These are phyloP conservation scores for Electrophaes corylata DNA, from an alignment of 2,888 invertebrate species.

Conservation along the genomic window DNA sequence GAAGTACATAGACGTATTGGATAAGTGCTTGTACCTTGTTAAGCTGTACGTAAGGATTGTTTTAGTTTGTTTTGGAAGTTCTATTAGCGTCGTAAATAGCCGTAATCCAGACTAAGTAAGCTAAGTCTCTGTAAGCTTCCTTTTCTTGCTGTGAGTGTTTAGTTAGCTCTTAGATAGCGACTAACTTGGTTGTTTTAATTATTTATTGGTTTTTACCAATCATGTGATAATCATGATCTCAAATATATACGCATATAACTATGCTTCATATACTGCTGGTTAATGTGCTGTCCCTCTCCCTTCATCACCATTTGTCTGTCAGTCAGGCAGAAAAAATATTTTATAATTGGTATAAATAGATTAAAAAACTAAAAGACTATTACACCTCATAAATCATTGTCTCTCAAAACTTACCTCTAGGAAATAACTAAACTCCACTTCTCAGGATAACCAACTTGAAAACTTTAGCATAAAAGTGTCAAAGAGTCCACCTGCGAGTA, in stretches of 20 bases:
- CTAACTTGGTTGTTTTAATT: not conserved
- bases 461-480: constrained; percentile 10
- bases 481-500: constrained; percentile 5
- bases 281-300: no score
- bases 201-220: not conserved
- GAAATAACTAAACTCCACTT: not conserved
- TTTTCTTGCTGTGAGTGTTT: constrained; percentile 11
- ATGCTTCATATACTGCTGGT: no score
- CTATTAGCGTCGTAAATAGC: constrained; percentile 20
- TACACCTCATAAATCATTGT: constrained; percentile 4
- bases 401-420: not conserved
- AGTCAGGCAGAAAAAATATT: no score
- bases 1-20: not conserved
- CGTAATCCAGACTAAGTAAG: constrained; percentile 12
- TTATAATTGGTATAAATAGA: no score
- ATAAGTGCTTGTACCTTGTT: not conserved
- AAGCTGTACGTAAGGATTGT: not conserved
- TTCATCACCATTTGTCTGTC: no score
- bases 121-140: constrained; percentile 10
- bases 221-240: no score
- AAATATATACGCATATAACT: no score
- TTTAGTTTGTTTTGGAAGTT: not conserved
- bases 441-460: not conserved
- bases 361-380: not conserved
- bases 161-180: constrained; percentile 5